Conservation (phyloP, 2,888 invertebrate genomes). For the Coronaproctus castanopsis region DNA sequence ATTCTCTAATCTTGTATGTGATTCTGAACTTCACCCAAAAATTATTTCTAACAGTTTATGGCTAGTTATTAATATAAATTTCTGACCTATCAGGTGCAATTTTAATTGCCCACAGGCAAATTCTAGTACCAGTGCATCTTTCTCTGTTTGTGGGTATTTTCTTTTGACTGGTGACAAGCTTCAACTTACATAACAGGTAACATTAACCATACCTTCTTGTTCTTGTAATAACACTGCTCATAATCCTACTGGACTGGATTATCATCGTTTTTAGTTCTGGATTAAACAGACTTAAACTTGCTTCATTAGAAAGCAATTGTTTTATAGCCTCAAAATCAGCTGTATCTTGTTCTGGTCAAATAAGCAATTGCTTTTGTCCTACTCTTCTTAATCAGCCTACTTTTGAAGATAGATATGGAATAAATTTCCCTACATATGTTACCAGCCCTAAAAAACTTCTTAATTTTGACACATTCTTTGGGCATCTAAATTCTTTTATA, state of each 20-base stretch:
- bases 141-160: constrained; percentile 1
- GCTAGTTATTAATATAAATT: constrained; percentile 1
- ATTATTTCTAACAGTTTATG: constrained; percentile 3
- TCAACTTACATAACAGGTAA: constrained; percentile 2
- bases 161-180: not conserved
- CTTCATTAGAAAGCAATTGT: no score
- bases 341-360: no score
- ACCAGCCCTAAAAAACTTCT: not conserved
- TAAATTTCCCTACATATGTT: no score
- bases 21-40: not conserved
- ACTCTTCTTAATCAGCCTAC: not conserved
- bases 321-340: no score
- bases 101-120: not conserved
- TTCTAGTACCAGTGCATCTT: not conserved
- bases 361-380: no score
- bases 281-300: no score
- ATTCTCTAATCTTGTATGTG: not conserved
- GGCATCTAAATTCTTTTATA: not conserved
- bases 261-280: not conserved
- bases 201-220: not conserved
- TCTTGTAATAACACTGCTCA: constrained; percentile 1
- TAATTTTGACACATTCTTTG: not conserved
- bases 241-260: not conserved
- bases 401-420: not conserved
- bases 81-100: constrained; percentile 1